Evolutionary conservation across 2,797 vertebrate species (phyloP).

Genomic region (Girardinus metallicus): DNA sequence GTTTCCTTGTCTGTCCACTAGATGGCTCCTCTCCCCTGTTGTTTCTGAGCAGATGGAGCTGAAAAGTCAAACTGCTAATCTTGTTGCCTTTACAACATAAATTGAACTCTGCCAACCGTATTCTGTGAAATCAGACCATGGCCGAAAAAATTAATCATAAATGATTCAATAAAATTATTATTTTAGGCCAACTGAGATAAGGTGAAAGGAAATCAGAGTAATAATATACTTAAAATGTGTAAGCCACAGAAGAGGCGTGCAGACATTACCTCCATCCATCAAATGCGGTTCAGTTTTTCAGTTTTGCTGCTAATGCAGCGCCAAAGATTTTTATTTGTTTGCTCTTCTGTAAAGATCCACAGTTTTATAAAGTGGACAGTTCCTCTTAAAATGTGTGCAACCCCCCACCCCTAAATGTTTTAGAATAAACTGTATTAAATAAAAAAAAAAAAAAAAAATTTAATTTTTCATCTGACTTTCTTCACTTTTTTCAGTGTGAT

Average conservation of each 20-base stretch:
- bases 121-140: background rate
- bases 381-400: background rate
- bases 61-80: background rate
- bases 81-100: background rate
- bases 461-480: too few relatives aligned
- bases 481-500: too few relatives aligned
- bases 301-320: background rate
- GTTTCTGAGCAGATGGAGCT: background rate
- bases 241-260: background rate
- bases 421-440: too few relatives aligned
- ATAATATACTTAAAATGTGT: background rate
- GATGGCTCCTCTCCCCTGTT: background rate
- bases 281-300: background rate
- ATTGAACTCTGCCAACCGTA: background rate
- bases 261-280: background rate
- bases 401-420: too few relatives aligned
- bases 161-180: background rate
- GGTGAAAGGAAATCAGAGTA: background rate
- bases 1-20: constrained; percentile 1
- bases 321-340: background rate
- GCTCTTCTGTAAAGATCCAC: background rate
- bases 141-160: background rate
- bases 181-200: background rate
- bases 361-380: background rate
- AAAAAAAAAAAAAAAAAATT: too few relatives aligned